Evolutionary conservation across 2,113 vertebrate species (phyloP).

Genomic region (Calcarius ornatus): DNA sequence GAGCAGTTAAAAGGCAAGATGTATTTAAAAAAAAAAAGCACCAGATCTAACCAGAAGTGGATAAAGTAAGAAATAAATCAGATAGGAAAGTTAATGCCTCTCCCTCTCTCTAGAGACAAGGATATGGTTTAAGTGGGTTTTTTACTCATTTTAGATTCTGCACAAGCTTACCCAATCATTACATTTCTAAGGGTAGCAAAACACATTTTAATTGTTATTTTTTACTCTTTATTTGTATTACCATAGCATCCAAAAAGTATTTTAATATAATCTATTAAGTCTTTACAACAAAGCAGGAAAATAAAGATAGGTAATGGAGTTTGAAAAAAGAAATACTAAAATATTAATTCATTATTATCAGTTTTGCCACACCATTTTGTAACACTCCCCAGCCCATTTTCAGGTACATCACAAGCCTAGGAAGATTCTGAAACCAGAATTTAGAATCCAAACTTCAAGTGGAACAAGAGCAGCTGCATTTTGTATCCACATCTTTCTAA

Average conservation of each 20-base stretch:
- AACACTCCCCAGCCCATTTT: not conserved
- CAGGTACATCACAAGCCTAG: not conserved
- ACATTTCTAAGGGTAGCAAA: not conserved
- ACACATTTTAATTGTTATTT: not conserved
- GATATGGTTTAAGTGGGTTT: not conserved
- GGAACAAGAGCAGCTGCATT: not conserved
- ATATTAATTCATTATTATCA: not conserved
- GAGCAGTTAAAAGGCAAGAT: not conserved
- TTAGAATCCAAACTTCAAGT: not conserved
- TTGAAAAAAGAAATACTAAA: not conserved
- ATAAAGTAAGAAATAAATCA: not conserved
- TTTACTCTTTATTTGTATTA: not conserved
- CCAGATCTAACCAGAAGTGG: not conserved
- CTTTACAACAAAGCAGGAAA: not conserved
- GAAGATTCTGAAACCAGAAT: not conserved
- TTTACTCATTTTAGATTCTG: not conserved
- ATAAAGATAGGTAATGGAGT: not conserved
- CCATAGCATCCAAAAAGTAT: not conserved
- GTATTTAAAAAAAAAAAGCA: not conserved
- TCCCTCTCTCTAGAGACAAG: not conserved
- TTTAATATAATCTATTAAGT: not conserved
- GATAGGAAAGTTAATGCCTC: not conserved
- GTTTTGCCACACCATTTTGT: not conserved
- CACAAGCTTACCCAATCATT: not conserved
- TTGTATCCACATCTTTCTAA: not conserved